phyloP scores from a whole-genome alignment of 2,888 invertebrate species.

The Zele albiditarsus region DNA sequence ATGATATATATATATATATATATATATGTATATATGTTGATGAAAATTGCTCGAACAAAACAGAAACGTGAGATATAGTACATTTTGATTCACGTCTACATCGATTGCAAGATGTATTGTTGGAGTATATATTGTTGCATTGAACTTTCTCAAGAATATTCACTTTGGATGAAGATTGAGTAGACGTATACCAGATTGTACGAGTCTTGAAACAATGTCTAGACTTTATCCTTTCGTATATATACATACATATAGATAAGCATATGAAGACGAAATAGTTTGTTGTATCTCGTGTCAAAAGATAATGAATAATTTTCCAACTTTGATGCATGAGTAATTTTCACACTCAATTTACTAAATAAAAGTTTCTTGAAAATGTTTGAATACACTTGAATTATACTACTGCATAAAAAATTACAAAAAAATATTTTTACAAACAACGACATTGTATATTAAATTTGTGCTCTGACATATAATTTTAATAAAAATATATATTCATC shows the following conservation, averaged over 20 bases:
- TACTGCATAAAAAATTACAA: too few species aligned
- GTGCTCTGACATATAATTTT: too few species aligned
- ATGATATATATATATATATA: too few species aligned
- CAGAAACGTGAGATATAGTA: not conserved
- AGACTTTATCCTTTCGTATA: not conserved
- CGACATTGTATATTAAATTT: too few species aligned
- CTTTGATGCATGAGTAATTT: not conserved
- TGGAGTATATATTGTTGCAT: not conserved
- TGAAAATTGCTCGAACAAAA: not conserved
- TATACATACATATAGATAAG: not conserved
- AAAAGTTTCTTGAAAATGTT: too few species aligned
- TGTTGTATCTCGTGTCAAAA: not conserved
- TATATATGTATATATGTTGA: too few species aligned
- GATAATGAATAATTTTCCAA: not conserved
- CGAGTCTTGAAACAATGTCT: not conserved
- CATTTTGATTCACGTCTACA: constrained; percentile 5
- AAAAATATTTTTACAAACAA: too few species aligned
- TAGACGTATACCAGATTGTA: not conserved
- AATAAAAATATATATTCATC: not conserved
- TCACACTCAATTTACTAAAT: not conserved
- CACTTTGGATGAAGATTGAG: not conserved
- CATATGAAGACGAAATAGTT: not conserved
- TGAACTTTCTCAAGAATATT: constrained; percentile 2
- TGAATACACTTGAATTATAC: too few species aligned
- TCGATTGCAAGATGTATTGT: constrained; percentile 26